Evolutionary conservation across 2,113 vertebrate genomes (phyloP).

Genomic region (Silurus asotus): DNA sequence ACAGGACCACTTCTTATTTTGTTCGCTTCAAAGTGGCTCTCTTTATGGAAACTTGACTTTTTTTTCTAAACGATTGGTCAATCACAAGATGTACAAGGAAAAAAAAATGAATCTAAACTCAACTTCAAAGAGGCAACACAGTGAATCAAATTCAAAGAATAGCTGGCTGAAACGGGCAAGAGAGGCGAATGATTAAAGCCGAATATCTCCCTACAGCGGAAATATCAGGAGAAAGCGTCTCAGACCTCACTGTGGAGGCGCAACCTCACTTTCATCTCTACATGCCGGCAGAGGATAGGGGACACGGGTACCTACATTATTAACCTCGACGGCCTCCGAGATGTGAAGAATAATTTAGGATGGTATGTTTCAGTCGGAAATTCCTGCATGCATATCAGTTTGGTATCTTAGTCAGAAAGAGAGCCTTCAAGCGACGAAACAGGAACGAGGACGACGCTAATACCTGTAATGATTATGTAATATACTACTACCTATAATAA

Average conservation of each 20-base stretch:
- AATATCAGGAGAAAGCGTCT: slow-evolving; percentile 43
- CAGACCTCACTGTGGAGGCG: slow-evolving; percentile 1
- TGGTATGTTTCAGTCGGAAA: background rate
- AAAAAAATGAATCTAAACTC: slow-evolving; percentile 46
- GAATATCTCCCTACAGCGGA: slow-evolving; percentile 48
- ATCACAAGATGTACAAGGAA: slow-evolving; percentile 47
- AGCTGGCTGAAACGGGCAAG: slow-evolving; percentile 44
- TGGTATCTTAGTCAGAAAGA: background rate
- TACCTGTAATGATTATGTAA: background rate
- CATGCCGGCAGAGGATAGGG: slow-evolving; percentile 18
- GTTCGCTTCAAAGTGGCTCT: slow-evolving; percentile 38
- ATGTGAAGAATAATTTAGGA: slow-evolving; percentile 22
- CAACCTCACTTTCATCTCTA: slow-evolving; percentile 50
- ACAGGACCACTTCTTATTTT: background rate
- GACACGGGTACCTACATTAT: slow-evolving; percentile 34
- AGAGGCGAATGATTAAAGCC: slow-evolving; percentile 57
- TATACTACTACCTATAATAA: too few species aligned
- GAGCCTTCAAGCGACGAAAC: background rate
- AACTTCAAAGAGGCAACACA: slow-evolving; percentile 59
- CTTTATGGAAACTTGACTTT: background rate
- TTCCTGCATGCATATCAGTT: background rate
- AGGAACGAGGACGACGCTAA: background rate
- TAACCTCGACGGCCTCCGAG: slow-evolving; percentile 44
- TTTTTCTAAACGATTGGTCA: slow-evolving; percentile 43
- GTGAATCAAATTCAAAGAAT: slow-evolving; percentile 60